Base-by-base conservation (phyloP, 2,888 invertebrate genomes). In the Ferdinandea cuprea region DNA sequence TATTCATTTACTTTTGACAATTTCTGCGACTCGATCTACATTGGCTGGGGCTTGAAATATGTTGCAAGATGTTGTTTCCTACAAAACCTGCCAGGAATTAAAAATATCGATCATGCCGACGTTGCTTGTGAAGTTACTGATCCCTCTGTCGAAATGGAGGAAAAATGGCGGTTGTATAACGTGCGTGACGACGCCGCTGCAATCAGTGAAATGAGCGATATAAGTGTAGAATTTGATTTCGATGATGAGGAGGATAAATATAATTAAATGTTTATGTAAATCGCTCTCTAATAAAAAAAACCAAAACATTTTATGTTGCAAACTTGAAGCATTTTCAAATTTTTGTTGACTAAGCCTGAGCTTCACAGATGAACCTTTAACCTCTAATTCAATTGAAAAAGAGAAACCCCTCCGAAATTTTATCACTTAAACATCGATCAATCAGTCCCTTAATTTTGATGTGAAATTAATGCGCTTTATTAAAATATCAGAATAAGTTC, bases 11-110 rank as follows among this genome's bases (percentile, higher is more conserved):
- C 95, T 15, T 91, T 91, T 74, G 94, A 93, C 28, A 86, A 88
- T 3, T 72, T 93, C 85, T 94, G 94, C 61, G 96, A 95, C 86
- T 95, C 95, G 85, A 90, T 96, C 81, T 96, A 96, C 90, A 89
- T 96, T 86, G 97, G 97, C 0, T 95, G 93, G 93, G 97, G 96
- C 0, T 93, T 95, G 69, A 98, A 98, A 91, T 93, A 93, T 87
- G 92, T 92, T 11, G 88, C 91, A 13, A 92, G 94, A 30, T 96
- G 96, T 91, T 95, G 94, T 91, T 93, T 93, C 1, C 96, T 97
- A 25, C 91, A 93, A 48, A 93, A 94, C 74, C 91, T 96, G 86
- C 94, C 95, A 5, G 87, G 91, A 2, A 93, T 95, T 11, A 93
- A 94, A 89, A 93, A 94, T 89, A 92, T 93, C 56, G 96, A 97